A percentile compares a stretch with the other conserved stretches of the same genome.
phyloP scores from a whole-genome alignment of 37 sponge, comb jelly and placozoan genomes.

The Sycon ciliatum region DNA sequence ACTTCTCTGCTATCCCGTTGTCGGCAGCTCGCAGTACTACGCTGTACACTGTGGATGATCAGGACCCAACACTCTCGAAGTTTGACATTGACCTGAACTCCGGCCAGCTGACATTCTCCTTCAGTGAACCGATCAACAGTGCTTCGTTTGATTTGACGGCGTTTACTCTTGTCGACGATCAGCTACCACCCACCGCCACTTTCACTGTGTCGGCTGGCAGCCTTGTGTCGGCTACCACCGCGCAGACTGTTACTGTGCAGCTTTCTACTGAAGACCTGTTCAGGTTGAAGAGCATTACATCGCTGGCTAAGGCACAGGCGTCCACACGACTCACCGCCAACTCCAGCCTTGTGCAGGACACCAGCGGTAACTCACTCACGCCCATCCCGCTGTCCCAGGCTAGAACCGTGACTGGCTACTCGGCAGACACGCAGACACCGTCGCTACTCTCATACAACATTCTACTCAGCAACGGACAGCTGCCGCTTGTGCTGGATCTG shows the following conservation, averaged over 20 bases:
- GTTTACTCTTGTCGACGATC: constrained; percentile 13
- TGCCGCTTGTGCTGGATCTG: constrained; percentile 41
- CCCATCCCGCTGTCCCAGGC: too few species aligned
- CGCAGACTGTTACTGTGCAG: constrained; percentile 35
- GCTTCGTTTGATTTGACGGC: constrained; percentile 34
- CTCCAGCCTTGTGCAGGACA: too few species aligned
- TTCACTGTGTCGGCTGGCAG: too few species aligned
- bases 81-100: constrained; percentile 58
- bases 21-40: constrained; percentile 30
- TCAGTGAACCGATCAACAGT: constrained; percentile 43
- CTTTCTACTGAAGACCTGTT: constrained; percentile 50
- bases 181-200: too few species aligned
- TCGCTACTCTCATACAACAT: neutral
- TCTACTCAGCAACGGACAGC: neutral
- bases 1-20: neutral
- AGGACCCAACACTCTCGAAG: constrained; percentile 32
- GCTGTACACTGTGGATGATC: constrained; percentile 27
- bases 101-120: constrained; percentile 50
- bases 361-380: constrained; percentile 11
- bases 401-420: neutral
- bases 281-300: too few species aligned
- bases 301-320: too few species aligned
- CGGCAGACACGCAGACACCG: neutral
- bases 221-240: neutral
- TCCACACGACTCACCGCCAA: too few species aligned